Evolutionary conservation across 92 coral and sea anemone genomes (phyloP).

Genomic region (Palythoa caribaeorum): DNA sequence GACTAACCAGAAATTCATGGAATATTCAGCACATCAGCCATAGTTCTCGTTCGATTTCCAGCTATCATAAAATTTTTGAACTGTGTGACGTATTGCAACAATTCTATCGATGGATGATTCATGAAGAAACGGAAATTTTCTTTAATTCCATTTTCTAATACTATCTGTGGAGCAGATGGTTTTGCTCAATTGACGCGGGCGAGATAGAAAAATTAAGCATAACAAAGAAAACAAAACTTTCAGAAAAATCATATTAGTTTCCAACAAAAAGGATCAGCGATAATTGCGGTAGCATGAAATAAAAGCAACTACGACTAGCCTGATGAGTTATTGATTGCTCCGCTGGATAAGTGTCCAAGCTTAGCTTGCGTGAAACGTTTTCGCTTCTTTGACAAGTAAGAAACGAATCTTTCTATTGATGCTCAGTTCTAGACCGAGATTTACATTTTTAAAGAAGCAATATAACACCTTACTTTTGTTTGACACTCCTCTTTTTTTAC

Average conservation of each 20-base stretch:
- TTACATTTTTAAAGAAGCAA: not conserved
- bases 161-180: slow-evolving; percentile 21
- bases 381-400: not conserved
- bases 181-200: slow-evolving; percentile 18
- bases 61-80: too few relatives aligned
- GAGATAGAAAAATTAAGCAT: slow-evolving; percentile 19
- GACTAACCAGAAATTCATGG: not conserved
- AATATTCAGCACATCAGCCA: not conserved
- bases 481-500: not conserved
- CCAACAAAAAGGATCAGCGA: not conserved
- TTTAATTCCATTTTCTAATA: not conserved
- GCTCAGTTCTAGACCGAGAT: not conserved
- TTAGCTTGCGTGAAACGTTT: not conserved
- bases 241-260: slow-evolving; percentile 28
- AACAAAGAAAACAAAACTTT: slow-evolving; percentile 24
- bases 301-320: not conserved
- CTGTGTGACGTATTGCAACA: not conserved
- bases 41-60: slow-evolving; percentile 7
- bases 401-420: not conserved
- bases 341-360: not conserved
- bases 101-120: not conserved
- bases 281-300: not conserved
- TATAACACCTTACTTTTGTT: not conserved
- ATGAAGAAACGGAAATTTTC: not conserved
- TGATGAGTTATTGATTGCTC: not conserved